Percentiles rank a stretch among this genome's conserved stretches.
These are phyloP conservation scores for Macrocentrus cingulum DNA, from an alignment of 1,140 invertebrate genomes.

Conservation along the genomic window DNA sequence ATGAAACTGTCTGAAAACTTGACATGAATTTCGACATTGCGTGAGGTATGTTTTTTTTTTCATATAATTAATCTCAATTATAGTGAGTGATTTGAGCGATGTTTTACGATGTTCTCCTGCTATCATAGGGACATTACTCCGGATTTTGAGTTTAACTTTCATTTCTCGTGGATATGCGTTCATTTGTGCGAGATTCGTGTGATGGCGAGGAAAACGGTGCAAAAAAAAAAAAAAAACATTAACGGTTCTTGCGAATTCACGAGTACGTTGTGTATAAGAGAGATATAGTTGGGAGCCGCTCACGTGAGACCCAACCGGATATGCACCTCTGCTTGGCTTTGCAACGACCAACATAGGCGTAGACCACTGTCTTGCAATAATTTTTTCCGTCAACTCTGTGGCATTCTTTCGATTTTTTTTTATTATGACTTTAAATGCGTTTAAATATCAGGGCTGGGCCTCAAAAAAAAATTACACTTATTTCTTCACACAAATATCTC, in stretches of 20 bases:
- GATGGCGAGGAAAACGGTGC: slow-evolving; percentile 27
- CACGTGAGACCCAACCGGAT: slow-evolving; percentile 46
- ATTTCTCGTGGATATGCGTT: too few species aligned
- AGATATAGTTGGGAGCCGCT: slow-evolving; percentile 37
- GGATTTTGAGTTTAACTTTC: too few species aligned
- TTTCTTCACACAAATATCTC: too few species aligned
- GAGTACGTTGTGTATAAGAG: slow-evolving; percentile 28
- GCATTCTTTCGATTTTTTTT: neutral
- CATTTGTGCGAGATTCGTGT: too few species aligned
- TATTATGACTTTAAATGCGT: neutral
- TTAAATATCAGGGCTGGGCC: too few species aligned
- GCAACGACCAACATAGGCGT: slow-evolving; percentile 41
- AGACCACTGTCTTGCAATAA: slow-evolving; percentile 18
- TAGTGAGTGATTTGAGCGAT: too few species aligned
- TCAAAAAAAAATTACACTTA: too few species aligned
- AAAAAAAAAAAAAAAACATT: slow-evolving; percentile 16
- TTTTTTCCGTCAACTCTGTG: slow-evolving; percentile 6
- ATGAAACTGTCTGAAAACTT: neutral
- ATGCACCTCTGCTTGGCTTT: slow-evolving; percentile 38
- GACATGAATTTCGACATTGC: slow-evolving; percentile 5
- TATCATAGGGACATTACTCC: too few species aligned
- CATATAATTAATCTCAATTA: slow-evolving; percentile 12
- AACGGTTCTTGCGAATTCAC: slow-evolving; percentile 45
- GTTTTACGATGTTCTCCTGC: too few species aligned
- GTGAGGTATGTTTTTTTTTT: slow-evolving; percentile 1